Evolutionary conservation across 2,797 vertebrate genomes (phyloP).

Genomic region (Heliangelus exortis): DNA sequence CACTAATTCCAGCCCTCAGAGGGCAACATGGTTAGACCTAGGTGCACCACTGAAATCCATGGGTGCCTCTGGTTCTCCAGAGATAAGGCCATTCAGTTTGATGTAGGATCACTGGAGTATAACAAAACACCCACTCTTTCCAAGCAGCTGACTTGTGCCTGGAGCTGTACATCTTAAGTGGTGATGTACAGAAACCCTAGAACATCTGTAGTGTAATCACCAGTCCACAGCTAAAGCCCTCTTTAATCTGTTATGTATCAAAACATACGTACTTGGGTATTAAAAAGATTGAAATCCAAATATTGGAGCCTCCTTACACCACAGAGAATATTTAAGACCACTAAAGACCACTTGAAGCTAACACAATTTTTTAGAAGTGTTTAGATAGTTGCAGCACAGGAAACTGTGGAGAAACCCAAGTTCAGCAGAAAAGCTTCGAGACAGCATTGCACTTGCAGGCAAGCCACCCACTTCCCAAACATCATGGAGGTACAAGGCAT

Average conservation of each 20-base stretch:
- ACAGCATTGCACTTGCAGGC: conserved; percentile 43
- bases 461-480: conserved; percentile 52
- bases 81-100: neutral
- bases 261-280: neutral
- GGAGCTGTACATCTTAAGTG: neutral
- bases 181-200: conserved; percentile 15
- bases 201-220: conserved; percentile 9
- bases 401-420: conserved; percentile 25
- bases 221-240: neutral
- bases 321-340: conserved; percentile 14
- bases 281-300: conserved; percentile 20
- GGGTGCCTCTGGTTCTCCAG: neutral
- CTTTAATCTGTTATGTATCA: conserved; percentile 1
- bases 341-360: neutral
- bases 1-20: neutral
- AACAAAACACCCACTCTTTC: neutral
- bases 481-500: conserved; percentile 48
- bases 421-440: conserved; percentile 49
- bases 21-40: neutral
- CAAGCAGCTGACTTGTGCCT: neutral
- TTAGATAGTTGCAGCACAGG: conserved; percentile 25
- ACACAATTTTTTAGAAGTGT: neutral
- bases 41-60: neutral
- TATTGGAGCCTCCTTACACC: neutral
- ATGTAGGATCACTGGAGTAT: neutral